phyloP scores from a whole-genome alignment of 2,888 invertebrate genomes.

The Thereva unica region DNA sequence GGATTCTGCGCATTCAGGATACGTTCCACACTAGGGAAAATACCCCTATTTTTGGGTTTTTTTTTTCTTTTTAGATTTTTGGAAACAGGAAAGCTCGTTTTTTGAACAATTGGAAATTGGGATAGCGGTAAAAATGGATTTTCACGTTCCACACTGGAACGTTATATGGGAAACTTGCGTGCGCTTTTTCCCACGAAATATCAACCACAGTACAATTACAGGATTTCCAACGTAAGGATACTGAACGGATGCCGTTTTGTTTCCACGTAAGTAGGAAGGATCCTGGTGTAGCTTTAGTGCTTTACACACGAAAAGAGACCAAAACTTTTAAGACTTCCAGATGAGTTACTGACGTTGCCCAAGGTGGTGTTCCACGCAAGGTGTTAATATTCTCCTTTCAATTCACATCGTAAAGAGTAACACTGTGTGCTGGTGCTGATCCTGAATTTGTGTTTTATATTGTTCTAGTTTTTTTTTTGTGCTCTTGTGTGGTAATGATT shows the following conservation, averaged over 20 bases:
- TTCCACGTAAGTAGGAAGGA: conserved; percentile 8
- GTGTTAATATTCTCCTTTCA: conserved; percentile 16
- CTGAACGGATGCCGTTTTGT: conserved; percentile 16
- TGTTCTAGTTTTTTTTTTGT: no score
- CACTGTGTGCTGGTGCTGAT: neutral
- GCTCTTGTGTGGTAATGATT: no score
- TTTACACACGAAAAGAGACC: conserved; percentile 28
- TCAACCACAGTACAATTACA: conserved; percentile 18
- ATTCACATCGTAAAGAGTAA: conserved; percentile 5
- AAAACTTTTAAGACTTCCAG: conserved; percentile 30
- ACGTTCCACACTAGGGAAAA: no score
- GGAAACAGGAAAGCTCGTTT: conserved; percentile 2
- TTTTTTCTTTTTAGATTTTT: no score
- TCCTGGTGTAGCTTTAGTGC: conserved; percentile 16
- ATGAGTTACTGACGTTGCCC: conserved; percentile 33
- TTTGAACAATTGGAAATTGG: neutral
- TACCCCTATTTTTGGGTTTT: no score
- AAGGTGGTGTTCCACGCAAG: conserved; percentile 28
- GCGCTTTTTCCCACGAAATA: neutral
- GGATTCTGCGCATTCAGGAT: no score
- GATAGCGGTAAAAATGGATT: neutral
- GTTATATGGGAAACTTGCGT: conserved; percentile 14
- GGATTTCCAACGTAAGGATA: conserved; percentile 27
- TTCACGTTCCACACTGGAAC: conserved; percentile 7
- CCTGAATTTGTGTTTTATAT: no score